Percentiles rank a stretch among this genome's conserved stretches.
phyloP scores from a whole-genome alignment of 2,888 invertebrate genomes.

The Rambutsinella grinnellia region DNA sequence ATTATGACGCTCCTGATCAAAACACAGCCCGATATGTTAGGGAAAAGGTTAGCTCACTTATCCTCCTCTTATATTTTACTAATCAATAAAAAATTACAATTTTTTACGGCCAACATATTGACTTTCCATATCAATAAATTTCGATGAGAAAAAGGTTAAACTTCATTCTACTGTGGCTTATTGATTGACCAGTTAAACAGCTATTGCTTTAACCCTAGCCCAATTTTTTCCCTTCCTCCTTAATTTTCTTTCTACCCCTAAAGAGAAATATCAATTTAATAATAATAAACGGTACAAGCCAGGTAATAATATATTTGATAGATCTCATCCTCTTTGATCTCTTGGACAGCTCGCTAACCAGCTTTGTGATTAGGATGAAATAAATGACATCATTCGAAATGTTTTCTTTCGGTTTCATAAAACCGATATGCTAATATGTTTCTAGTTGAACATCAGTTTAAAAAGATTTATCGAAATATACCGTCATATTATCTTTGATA shows the following conservation, averaged over 20 bases:
- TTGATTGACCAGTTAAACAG: background rate
- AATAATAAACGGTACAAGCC: conserved; percentile 40
- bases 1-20: conserved; percentile 26
- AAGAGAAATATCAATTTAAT: background rate
- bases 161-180: background rate
- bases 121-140: conserved; percentile 48
- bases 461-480: no score
- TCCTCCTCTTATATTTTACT: background rate
- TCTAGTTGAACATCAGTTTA: no score
- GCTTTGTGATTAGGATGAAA: conserved; percentile 36
- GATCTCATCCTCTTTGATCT: conserved; percentile 24
- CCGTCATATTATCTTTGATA: no score
- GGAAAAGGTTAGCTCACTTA: background rate
- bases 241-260: conserved; percentile 19
- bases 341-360: conserved; percentile 39
- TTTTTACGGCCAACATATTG: conserved; percentile 15
- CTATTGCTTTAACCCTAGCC: background rate
- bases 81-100: conserved; percentile 42
- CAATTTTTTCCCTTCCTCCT: conserved; percentile 2
- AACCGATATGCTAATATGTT: no score
- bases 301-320: conserved; percentile 47
- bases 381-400: conserved; percentile 41
- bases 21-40: conserved; percentile 17
- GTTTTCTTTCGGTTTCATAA: no score
- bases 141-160: background rate